These are phyloP conservation scores for Remorina albescens DNA, from an alignment of 2,797 vertebrate genomes.

Conservation along the genomic window DNA sequence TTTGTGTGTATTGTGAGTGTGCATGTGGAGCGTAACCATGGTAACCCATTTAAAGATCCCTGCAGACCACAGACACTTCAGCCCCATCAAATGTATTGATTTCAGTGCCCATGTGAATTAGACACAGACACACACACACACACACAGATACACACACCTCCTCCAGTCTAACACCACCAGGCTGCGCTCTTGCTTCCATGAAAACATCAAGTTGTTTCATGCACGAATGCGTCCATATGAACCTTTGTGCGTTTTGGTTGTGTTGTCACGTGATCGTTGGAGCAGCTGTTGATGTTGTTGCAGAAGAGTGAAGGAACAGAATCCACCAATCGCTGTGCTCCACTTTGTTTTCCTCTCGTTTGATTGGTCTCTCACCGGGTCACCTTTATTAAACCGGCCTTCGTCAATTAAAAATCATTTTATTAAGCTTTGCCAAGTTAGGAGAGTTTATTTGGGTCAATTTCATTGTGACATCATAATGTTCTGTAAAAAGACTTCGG, in stretches of 20 bases:
- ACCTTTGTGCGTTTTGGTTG: neutral
- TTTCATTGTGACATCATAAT: no score
- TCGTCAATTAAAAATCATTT: no score
- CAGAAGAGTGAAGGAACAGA: neutral
- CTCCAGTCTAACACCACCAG: constrained; percentile 22
- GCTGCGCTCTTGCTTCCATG: constrained; percentile 29
- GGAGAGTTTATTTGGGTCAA: no score
- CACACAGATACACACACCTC: neutral
- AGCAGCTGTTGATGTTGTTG: neutral
- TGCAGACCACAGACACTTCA: constrained; percentile 41
- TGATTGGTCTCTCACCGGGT: neutral
- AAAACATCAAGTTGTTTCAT: neutral
- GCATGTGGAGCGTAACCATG: constrained; percentile 49
- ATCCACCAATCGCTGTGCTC: neutral
- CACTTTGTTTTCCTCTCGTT: neutral
- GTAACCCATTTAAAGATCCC: constrained; percentile 52
- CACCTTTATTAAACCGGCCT: no score
- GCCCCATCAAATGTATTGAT: constrained; percentile 57
- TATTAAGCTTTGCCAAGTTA: no score
- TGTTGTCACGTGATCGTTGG: neutral
- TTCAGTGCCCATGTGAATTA: constrained; percentile 41
- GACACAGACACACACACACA: neutral
- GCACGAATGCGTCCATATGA: neutral
- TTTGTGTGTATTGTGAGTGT: constrained; percentile 37
- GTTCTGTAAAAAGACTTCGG: no score